Evolutionary conservation across 2,797 vertebrate species (phyloP).

Genomic region (Passerculus sandwichensis): DNA sequence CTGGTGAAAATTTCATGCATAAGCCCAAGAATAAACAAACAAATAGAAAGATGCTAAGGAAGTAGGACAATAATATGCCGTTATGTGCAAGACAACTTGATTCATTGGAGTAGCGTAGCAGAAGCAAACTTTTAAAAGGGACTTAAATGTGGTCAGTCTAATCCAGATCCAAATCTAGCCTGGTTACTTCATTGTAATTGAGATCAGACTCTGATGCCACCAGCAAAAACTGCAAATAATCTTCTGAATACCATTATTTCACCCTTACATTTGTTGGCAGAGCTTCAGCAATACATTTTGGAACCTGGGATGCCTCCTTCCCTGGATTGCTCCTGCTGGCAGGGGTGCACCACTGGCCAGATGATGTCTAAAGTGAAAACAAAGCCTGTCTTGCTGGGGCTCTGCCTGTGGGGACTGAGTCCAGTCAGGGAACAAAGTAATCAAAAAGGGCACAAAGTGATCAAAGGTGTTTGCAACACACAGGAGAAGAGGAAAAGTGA

Average conservation of each 20-base stretch:
- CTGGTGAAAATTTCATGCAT: slow-evolving; percentile 45
- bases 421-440: not conserved
- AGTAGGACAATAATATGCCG: slow-evolving; percentile 24
- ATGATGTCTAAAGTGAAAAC: not conserved
- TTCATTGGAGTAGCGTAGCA: not conserved
- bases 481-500: not conserved
- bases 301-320: slow-evolving; percentile 9
- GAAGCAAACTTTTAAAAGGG: slow-evolving; percentile 28
- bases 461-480: not conserved
- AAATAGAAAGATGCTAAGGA: slow-evolving; percentile 35
- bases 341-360: fast-evolving
- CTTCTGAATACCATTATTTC: not conserved
- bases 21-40: slow-evolving; percentile 49
- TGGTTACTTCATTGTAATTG: slow-evolving; percentile 32
- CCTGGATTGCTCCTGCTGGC: not conserved
- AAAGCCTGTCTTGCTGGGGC: not conserved
- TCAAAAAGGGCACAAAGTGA: not conserved
- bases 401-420: not conserved
- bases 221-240: slow-evolving; percentile 10
- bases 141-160: slow-evolving; percentile 47
- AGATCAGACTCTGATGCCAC: slow-evolving; percentile 31
- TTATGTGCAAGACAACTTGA: slow-evolving; percentile 36
- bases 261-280: not conserved
- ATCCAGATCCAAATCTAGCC: slow-evolving; percentile 31
- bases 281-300: not conserved